Evolutionary conservation across 2,113 vertebrate species (phyloP).

Genomic region (Thinocorus orbignyianus): DNA sequence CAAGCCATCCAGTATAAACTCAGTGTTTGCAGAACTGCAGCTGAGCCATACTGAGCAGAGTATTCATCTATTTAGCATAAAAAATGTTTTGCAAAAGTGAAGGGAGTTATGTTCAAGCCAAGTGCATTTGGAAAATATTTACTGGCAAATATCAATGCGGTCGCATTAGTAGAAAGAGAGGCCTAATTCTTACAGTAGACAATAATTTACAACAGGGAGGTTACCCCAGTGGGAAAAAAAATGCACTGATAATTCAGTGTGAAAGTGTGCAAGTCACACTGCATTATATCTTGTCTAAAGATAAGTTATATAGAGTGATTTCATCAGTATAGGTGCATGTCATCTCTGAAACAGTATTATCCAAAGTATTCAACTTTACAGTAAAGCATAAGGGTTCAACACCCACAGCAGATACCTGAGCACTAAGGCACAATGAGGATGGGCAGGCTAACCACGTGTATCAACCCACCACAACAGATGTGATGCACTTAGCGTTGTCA

Average conservation of each 20-base stretch:
- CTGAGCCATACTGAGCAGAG: background rate
- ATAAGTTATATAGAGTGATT: constrained; percentile 41
- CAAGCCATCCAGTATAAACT: background rate
- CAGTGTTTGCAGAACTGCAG: background rate
- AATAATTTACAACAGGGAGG: background rate
- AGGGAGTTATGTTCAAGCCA: background rate
- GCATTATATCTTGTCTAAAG: constrained; percentile 10
- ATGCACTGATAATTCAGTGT: background rate
- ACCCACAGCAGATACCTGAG: background rate
- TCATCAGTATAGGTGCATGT: background rate
- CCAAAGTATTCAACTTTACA: constrained; percentile 3
- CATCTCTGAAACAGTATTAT: constrained; percentile 38
- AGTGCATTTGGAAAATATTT: background rate
- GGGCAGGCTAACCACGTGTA: background rate
- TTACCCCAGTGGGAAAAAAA: background rate
- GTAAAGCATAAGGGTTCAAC: background rate
- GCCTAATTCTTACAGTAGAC: background rate
- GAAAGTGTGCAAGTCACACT: constrained; percentile 9
- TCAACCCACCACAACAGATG: background rate
- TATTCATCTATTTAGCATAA: background rate
- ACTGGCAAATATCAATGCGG: background rate
- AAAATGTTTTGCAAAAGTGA: background rate
- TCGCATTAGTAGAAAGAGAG: background rate
- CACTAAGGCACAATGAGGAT: background rate
- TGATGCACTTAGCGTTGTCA: background rate